These are phyloP conservation scores for Nemoura dubitans DNA, from an alignment of 2,888 invertebrate species.

Conservation along the genomic window DNA sequence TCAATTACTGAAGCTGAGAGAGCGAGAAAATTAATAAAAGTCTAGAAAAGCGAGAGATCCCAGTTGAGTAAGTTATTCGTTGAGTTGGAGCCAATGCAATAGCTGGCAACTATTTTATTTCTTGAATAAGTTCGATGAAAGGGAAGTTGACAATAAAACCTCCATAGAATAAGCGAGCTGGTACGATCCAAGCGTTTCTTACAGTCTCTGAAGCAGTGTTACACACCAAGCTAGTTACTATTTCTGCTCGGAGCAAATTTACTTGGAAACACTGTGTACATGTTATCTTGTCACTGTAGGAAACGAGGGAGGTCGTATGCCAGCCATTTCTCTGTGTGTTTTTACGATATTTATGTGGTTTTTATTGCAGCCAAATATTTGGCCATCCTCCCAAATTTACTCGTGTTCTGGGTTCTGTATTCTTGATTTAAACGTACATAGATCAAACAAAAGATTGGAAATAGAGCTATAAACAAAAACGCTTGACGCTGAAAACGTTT, in stretches of 20 bases:
- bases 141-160: background rate
- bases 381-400: background rate
- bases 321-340: background rate
- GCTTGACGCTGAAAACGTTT: background rate
- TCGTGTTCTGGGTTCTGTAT: background rate
- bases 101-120: background rate
- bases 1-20: background rate
- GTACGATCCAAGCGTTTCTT: background rate
- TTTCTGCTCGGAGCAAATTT: background rate
- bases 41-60: background rate
- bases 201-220: background rate
- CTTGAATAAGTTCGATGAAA: conserved; percentile 12
- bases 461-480: background rate
- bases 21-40: background rate
- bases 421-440: background rate
- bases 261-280: conserved; percentile 1
- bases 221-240: background rate
- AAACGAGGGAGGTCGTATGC: background rate
- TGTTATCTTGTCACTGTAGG: background rate
- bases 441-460: conserved; percentile 7
- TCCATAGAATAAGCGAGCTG: background rate
- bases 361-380: conserved; percentile 1
- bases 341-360: background rate
- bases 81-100: conserved; percentile 7
- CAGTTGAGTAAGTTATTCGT: background rate